These are phyloP conservation scores for Dendroctonus ponderosae DNA, from an alignment of 1,140 invertebrate genomes.

Conservation along the genomic window DNA sequence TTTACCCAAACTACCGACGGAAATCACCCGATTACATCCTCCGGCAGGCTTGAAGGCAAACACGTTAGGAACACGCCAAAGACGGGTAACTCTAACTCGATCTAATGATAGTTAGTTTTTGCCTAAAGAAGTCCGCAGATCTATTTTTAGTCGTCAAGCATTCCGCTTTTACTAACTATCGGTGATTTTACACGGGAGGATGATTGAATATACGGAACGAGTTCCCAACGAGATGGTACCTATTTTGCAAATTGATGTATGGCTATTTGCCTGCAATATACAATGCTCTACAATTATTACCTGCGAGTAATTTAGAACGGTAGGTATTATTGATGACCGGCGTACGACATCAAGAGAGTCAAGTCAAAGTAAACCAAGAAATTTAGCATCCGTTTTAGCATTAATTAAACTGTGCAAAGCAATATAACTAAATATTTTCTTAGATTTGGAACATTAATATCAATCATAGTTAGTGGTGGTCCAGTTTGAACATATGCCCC, in stretches of 20 bases:
- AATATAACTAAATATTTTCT: too few relatives aligned
- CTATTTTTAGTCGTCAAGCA: constrained; percentile 22
- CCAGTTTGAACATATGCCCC: too few relatives aligned
- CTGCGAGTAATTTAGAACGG: constrained; percentile 1
- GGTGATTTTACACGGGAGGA: constrained; percentile 17
- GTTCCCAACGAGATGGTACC: constrained; percentile 16
- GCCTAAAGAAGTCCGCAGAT: constrained; percentile 9
- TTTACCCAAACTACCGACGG: too few relatives aligned
- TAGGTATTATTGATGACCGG: constrained; percentile 13
- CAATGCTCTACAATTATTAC: constrained; percentile 9
- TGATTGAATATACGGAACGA: constrained; percentile 22
- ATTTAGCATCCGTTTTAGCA: too few relatives aligned
- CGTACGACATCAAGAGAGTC: constrained; percentile 1
- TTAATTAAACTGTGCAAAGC: too few relatives aligned
- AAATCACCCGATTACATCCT: too few relatives aligned
- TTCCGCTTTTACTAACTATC: constrained; percentile 9
- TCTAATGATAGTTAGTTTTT: constrained; percentile 16
- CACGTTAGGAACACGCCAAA: neutral
- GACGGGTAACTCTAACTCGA: constrained; percentile 20
- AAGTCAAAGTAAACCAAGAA: too few relatives aligned
- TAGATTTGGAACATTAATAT: too few relatives aligned
- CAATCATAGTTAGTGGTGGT: too few relatives aligned
- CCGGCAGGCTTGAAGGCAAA: too few relatives aligned
- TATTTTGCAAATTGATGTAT: constrained; percentile 23
- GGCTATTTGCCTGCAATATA: constrained; percentile 16